Conservation (phyloP, 2,113 vertebrate genomes). For the Zosterops lateralis region DNA sequence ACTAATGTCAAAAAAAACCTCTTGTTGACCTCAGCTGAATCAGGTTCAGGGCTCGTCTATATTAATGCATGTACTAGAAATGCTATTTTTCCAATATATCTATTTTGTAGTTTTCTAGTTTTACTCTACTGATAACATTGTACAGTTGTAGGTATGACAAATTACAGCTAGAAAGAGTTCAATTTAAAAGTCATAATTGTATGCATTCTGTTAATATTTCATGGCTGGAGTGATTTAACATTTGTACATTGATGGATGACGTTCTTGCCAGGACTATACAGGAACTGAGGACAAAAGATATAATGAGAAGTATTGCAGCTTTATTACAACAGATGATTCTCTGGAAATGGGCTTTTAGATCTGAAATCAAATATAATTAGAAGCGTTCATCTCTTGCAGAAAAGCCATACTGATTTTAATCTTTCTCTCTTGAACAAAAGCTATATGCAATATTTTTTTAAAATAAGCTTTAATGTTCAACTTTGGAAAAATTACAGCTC, state of each 20-base stretch:
- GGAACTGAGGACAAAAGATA: neutral
- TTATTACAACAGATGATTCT: neutral
- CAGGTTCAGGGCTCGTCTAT: neutral
- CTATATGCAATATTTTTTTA: neutral
- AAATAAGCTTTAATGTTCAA: neutral
- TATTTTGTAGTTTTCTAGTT: neutral
- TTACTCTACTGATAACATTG: neutral
- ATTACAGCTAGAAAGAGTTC: constrained; percentile 30
- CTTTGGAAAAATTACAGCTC: neutral
- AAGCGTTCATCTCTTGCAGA: neutral
- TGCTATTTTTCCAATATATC: constrained; percentile 4
- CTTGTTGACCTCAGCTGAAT: neutral
- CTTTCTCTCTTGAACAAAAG: neutral
- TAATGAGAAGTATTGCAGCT: neutral
- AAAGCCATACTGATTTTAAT: neutral
- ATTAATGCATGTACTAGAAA: constrained; percentile 38
- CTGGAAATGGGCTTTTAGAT: neutral
- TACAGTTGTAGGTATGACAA: constrained; percentile 23
- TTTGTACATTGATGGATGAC: constrained; percentile 25
- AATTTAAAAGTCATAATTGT: constrained; percentile 53
- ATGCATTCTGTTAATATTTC: constrained; percentile 45
- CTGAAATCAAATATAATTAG: neutral
- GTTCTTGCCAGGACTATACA: neutral
- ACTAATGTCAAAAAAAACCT: neutral
- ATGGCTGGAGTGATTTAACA: constrained; percentile 25